Base-by-base conservation (phyloP, 2,888 invertebrate species). In the Drosophila buzzatii region DNA sequence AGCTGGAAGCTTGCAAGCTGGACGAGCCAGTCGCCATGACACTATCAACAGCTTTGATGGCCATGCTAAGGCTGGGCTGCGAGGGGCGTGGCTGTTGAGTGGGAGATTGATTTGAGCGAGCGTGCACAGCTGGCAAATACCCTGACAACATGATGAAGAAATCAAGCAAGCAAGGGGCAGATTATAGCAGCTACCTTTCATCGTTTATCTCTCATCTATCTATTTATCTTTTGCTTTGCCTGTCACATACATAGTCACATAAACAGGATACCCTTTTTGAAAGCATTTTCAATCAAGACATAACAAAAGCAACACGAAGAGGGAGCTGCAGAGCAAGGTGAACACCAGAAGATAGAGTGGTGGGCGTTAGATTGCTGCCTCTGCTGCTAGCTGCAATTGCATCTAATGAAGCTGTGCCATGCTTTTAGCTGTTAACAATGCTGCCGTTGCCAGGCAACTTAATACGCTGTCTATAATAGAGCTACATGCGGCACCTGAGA, bases 31-130 rank as follows among this genome's bases (percentile, higher is more conserved):
- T 68, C 68, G 73, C 76, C 82, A 82, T 73, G 79, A 82, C 85
- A 89, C 79, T 90, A 89, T 85, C 90, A 85, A 78, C 71, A 75
- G 53, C 79, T 84, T 72, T 71, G 81, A 84, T 67, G 68, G 72
- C 62, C 84, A 71, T 68, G 63, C 70, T 67, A 68, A 45, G 23
- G 45, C 2, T 45, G 57, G 52, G 61, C 37, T 66, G 78, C 37
- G 51, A 4, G 65, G 62, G 76, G 64, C 67, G 81, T 55, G 65
- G 69, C 52, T 62, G 68, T 55, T 56, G 33, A 55, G 55, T 55
- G 55, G 55, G 55, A 33, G 39, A 35, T 12, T 20, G 35, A 35
- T 14, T 35, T 20, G 14, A 23, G 27, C n/a, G 39, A n/a, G 39
- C 39, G 37, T 39, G n/a, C 27, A 10, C n/a, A 35, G 18, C 33